Evolutionary conservation across 1,140 invertebrate genomes (phyloP).

Genomic region (Heterodera carotae): DNA sequence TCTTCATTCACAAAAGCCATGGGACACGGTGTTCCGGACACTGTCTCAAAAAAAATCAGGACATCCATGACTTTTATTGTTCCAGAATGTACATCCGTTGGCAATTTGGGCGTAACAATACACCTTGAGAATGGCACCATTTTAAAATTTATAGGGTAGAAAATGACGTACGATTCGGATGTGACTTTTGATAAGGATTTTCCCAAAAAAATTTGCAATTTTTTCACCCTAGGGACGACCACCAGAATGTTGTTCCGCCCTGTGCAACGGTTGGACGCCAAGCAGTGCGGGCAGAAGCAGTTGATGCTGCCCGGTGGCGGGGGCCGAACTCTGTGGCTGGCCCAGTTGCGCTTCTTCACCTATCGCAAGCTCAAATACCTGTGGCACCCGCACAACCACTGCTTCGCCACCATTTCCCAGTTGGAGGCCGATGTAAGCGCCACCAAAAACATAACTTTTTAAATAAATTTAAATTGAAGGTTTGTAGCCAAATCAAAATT

Average conservation of each 20-base stretch:
- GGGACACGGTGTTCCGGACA: too few relatives aligned
- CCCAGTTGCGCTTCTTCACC: slow-evolving; percentile 49
- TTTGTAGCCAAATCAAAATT: too few relatives aligned
- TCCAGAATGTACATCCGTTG: too few relatives aligned
- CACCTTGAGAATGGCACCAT: too few relatives aligned
- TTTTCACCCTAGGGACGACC: slow-evolving; percentile 56
- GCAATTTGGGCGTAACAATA: too few relatives aligned
- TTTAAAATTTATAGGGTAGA: too few relatives aligned
- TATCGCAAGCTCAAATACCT: slow-evolving; percentile 53
- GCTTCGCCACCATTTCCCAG: slow-evolving; percentile 48
- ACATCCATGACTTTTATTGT: too few relatives aligned
- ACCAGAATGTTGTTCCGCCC: slow-evolving; percentile 54
- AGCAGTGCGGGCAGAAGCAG: slow-evolving; percentile 28
- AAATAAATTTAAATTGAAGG: too few relatives aligned
- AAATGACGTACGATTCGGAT: too few relatives aligned
- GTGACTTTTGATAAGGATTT: background rate
- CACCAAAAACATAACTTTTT: too few relatives aligned
- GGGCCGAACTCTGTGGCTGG: slow-evolving; percentile 35
- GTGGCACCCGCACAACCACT: slow-evolving; percentile 48
- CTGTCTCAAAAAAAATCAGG: too few relatives aligned
- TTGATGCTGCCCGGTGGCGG: slow-evolving; percentile 29
- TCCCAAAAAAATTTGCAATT: background rate
- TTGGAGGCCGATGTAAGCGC: slow-evolving; percentile 52
- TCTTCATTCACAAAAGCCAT: too few relatives aligned
- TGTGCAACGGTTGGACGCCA: slow-evolving; percentile 38